Percentiles rank a stretch among this genome's conserved stretches.
These are phyloP conservation scores for Plectrocnemia conspersa DNA, from an alignment of 1,140 invertebrate species.

Conservation along the genomic window DNA sequence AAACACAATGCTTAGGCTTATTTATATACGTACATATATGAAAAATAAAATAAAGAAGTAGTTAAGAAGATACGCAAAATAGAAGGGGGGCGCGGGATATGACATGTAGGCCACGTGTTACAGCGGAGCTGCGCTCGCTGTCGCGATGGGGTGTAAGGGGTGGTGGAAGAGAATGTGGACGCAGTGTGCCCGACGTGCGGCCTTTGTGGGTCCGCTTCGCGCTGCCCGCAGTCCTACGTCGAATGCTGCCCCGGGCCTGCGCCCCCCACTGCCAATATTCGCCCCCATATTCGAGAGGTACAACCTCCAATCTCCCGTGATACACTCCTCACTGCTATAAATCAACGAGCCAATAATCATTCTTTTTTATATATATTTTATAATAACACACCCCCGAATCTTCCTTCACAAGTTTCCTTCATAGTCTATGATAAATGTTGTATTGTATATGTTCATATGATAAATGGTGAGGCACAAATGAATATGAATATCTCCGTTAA, in stretches of 20 bases:
- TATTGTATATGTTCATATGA: no score
- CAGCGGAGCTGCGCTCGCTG: slow-evolving; percentile 52
- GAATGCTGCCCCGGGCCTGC: slow-evolving; percentile 66
- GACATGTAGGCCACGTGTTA: slow-evolving; percentile 27
- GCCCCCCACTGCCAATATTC: slow-evolving; percentile 64
- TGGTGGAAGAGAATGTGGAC: slow-evolving; percentile 47
- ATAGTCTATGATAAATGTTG: no score
- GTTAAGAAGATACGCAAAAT: not conserved
- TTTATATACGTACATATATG: no score
- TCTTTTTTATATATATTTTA: no score
- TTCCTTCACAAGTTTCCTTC: not conserved
- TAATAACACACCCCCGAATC: slow-evolving; percentile 1
- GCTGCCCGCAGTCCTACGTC: slow-evolving; percentile 56
- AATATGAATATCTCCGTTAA: no score
- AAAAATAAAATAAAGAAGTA: no score
- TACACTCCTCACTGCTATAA: slow-evolving; percentile 8
- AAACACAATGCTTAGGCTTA: no score
- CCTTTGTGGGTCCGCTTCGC: slow-evolving; percentile 45
- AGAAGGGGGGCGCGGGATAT: slow-evolving; percentile 18
- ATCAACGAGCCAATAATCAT: slow-evolving; percentile 3
- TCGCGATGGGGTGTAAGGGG: slow-evolving; percentile 46
- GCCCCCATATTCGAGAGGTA: slow-evolving; percentile 67
- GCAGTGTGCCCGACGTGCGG: slow-evolving; percentile 46
- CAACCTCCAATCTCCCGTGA: slow-evolving; percentile 30
- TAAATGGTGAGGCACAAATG: no score